Percentiles rank a stretch among this genome's conserved stretches.
Evolutionary conservation across 1,140 invertebrate species (phyloP).

Genomic region (Drosophila teissieri): DNA sequence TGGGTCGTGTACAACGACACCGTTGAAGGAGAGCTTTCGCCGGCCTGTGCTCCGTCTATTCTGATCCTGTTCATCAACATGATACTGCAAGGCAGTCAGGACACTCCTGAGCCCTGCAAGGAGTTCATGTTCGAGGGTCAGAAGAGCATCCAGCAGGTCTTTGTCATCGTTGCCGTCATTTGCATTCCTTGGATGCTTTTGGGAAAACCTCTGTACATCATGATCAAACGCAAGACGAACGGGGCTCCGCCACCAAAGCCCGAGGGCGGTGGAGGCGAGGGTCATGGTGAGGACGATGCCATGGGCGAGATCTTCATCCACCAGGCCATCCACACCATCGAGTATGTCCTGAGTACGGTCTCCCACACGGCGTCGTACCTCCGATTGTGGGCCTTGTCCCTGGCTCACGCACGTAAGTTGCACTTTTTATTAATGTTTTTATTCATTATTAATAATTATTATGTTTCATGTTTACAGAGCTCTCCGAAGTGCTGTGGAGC

Average conservation of each 20-base stretch:
- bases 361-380: conserved; percentile 98
- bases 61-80: conserved; percentile 96
- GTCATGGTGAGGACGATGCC: conserved; percentile 87
- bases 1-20: conserved; percentile 91
- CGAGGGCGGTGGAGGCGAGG: conserved; percentile 12
- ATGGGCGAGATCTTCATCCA: conserved; percentile 96
- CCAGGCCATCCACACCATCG: conserved; percentile 98
- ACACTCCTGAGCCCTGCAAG: conserved; percentile 86
- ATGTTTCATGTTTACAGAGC: conserved; percentile 86
- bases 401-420: conserved; percentile 94
- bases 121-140: conserved; percentile 91
- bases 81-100: conserved; percentile 89
- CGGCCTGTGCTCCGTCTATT: conserved; percentile 93
- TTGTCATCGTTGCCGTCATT: conserved; percentile 90
- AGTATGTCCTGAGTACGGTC: conserved; percentile 97
- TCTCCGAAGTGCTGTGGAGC: conserved; percentile 95
- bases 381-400: conserved; percentile 96
- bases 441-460: no score
- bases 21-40: conserved; percentile 84
- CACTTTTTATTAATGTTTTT: background rate
- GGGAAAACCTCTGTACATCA: conserved; percentile 93
- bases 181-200: conserved; percentile 97
- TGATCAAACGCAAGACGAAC: conserved; percentile 24
- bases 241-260: conserved; percentile 21
- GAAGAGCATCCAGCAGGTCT: conserved; percentile 88